A percentile compares a stretch with the other conserved stretches of the same genome.
phyloP scores from a whole-genome alignment of 2,113 vertebrate genomes.

The Podarcis cretensis region DNA sequence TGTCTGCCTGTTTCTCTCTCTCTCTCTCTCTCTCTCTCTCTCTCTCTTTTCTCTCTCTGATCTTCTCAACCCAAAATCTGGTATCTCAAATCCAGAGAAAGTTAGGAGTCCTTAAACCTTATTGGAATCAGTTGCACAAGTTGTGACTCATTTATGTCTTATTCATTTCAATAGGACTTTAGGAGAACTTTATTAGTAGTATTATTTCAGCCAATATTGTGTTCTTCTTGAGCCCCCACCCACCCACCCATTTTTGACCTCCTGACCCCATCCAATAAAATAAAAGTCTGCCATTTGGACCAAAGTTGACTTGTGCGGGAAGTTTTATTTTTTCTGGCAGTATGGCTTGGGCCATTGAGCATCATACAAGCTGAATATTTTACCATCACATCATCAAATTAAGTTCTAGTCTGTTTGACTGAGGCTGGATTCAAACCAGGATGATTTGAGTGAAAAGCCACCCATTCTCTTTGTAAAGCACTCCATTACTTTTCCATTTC shows the following conservation, averaged over 20 bases:
- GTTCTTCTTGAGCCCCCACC: slow-evolving; percentile 41
- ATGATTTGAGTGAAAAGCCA: slow-evolving; percentile 48
- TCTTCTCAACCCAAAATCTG: not conserved
- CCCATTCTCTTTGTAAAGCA: slow-evolving; percentile 14
- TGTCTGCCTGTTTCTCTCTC: not conserved
- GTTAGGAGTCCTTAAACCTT: not conserved
- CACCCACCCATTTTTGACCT: slow-evolving; percentile 5
- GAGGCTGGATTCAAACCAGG: slow-evolving; percentile 38
- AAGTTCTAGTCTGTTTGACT: slow-evolving; percentile 37
- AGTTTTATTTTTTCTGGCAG: slow-evolving; percentile 53
- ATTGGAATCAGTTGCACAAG: not conserved
- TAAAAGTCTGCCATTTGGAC: slow-evolving; percentile 51
- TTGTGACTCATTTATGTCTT: not conserved
- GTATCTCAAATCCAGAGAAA: not conserved
- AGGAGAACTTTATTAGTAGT: no score
- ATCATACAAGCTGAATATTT: slow-evolving; percentile 30
- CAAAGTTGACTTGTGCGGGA: slow-evolving; percentile 43
- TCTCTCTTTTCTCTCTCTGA: not conserved
- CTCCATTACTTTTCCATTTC: not conserved
- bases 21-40: not conserved
- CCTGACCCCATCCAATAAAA: slow-evolving; percentile 29
- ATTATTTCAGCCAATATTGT: not conserved
- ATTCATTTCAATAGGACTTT: not conserved
- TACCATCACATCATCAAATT: slow-evolving; percentile 60
- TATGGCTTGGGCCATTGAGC: slow-evolving; percentile 56